Conservation (phyloP, 1,140 invertebrate species). For the Pomacea maculata region DNA sequence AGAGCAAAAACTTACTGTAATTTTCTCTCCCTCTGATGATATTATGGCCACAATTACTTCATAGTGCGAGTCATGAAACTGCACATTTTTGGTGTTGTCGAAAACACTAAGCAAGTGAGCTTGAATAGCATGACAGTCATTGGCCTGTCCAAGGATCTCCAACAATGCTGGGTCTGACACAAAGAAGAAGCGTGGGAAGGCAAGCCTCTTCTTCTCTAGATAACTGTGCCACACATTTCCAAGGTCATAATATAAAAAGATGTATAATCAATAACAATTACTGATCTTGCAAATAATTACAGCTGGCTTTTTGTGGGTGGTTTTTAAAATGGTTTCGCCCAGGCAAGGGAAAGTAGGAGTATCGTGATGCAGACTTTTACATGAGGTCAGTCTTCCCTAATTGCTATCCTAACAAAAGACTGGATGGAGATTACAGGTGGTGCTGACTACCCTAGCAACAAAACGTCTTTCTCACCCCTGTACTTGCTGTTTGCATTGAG, state of each 20-base stretch:
- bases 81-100: conserved; percentile 92
- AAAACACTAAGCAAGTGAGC: conserved; percentile 95
- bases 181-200: conserved; percentile 97
- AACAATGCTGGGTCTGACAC: conserved; percentile 94
- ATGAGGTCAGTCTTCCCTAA: no score
- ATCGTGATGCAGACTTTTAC: no score
- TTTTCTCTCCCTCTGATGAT: conserved; percentile 91
- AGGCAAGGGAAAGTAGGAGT: no score
- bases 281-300: background rate
- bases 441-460: no score
- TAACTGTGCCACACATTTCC: conserved; percentile 71
- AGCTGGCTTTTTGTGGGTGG: background rate
- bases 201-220: conserved; percentile 91
- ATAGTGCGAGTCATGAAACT: conserved; percentile 95
- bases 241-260: no score
- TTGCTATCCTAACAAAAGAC: no score
- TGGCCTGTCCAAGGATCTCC: conserved; percentile 95
- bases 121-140: conserved; percentile 96
- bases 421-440: no score
- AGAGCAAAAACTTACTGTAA: conserved; percentile 70
- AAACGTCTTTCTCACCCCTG: no score
- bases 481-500: no score
- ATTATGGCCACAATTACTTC: conserved; percentile 93
- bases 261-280: background rate
- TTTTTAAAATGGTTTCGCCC: background rate